Conservation (phyloP, 1,140 invertebrate genomes). For the Archivesica marissinica region DNA sequence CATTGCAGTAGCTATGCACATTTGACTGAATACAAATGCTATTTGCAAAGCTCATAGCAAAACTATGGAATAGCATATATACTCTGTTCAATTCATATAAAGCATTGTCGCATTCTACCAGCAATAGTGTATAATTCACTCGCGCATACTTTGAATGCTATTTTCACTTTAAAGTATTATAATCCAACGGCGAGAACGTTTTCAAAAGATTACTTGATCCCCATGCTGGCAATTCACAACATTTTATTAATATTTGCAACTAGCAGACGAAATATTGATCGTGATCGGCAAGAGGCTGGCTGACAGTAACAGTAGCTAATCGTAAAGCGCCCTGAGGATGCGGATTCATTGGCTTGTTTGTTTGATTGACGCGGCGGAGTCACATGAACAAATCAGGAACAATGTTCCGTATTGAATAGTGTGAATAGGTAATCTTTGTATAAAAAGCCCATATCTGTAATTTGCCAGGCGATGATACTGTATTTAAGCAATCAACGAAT, state of each 20-base stretch:
- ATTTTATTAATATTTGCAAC: not conserved
- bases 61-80: too few relatives aligned
- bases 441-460: constrained; percentile 35
- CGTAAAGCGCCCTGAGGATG: constrained; percentile 58
- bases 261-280: constrained; percentile 40
- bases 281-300: constrained; percentile 53
- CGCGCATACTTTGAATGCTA: too few relatives aligned
- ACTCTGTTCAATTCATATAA: too few relatives aligned
- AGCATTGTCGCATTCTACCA: too few relatives aligned
- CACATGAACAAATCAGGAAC: constrained; percentile 58
- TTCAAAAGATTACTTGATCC: too few relatives aligned
- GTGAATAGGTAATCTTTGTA: constrained; percentile 26
- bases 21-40: too few relatives aligned
- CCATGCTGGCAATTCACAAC: too few relatives aligned
- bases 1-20: too few relatives aligned
- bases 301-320: constrained; percentile 60
- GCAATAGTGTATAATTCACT: too few relatives aligned
- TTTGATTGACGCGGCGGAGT: constrained; percentile 52
- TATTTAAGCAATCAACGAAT: constrained; percentile 53
- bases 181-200: too few relatives aligned
- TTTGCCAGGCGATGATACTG: constrained; percentile 55
- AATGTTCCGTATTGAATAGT: constrained; percentile 25
- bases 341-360: constrained; percentile 61
- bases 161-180: too few relatives aligned
- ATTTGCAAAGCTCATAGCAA: too few relatives aligned